A percentile compares a stretch with the other conserved stretches of the same genome.
Evolutionary conservation across 2,113 vertebrate genomes (phyloP).

Genomic region (Centropristis striata): DNA sequence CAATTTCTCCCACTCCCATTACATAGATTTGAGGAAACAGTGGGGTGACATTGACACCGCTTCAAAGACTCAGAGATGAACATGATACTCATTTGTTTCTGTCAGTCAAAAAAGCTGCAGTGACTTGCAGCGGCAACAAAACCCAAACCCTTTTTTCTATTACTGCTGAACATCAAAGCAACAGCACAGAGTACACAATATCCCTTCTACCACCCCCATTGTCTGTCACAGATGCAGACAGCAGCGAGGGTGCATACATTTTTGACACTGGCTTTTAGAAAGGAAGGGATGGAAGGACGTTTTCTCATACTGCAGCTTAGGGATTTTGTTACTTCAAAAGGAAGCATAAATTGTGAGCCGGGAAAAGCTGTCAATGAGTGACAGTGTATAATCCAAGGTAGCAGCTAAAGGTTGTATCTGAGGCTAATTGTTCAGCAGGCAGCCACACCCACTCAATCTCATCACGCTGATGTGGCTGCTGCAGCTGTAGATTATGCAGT

Average conservation of each 20-base stretch:
- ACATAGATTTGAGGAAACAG: constrained; percentile 51
- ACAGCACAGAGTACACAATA: constrained; percentile 43
- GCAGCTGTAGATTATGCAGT: constrained; percentile 31
- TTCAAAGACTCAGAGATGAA: constrained; percentile 68
- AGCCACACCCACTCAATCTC: constrained; percentile 44
- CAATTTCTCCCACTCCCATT: constrained; percentile 35
- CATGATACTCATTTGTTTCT: constrained; percentile 82
- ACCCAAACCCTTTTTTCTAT: constrained; percentile 51
- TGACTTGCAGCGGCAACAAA: constrained; percentile 22
- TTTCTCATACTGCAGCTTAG: constrained; percentile 61
- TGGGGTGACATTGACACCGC: constrained; percentile 48
- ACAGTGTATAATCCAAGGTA: constrained; percentile 64
- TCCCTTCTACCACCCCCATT: constrained; percentile 28
- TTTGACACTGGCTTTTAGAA: constrained; percentile 36
- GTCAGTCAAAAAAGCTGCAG: constrained; percentile 75
- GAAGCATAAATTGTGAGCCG: constrained; percentile 46
- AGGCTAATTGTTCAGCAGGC: constrained; percentile 68
- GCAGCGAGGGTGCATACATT: constrained; percentile 3
- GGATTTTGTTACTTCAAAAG: constrained; percentile 81
- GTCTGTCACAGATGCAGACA: constrained; percentile 53
- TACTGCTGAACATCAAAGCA: constrained; percentile 73
- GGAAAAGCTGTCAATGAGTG: constrained; percentile 65
- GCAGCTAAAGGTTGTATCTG: constrained; percentile 52
- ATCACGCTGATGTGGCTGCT: constrained; percentile 27
- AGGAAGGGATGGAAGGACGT: constrained; percentile 28